A percentile compares a stretch with the other conserved stretches of the same genome.
Conservation (phyloP, 2,113 vertebrate species). For the Ophiodon elongatus region DNA sequence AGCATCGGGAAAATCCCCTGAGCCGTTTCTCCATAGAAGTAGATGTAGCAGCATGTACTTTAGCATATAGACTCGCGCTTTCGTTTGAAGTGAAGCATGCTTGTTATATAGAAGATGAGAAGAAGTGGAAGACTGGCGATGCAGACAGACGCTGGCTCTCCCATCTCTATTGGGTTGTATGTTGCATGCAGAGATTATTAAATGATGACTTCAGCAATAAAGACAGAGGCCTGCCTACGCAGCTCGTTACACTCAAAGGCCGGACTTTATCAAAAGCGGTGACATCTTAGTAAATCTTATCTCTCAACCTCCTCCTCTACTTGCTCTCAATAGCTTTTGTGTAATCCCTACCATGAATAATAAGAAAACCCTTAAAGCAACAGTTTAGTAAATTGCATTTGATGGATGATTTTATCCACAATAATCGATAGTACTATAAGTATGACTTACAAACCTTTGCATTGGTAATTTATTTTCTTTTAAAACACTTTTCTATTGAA, state of each 20-base stretch:
- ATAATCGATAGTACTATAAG: background rate
- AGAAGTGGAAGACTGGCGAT: background rate
- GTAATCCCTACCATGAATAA: background rate
- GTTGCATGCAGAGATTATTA: conserved; percentile 48
- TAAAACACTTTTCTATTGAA: background rate
- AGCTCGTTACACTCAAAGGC: conserved; percentile 1
- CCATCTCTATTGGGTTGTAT: conserved; percentile 10
- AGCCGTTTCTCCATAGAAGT: conserved; percentile 11
- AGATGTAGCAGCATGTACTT: conserved; percentile 10
- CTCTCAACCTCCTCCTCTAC: background rate
- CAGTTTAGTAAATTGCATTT: background rate
- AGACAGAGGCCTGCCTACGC: conserved; percentile 27
- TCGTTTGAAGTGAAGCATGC: conserved; percentile 29
- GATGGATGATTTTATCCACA: background rate
- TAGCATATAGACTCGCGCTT: conserved; percentile 23
- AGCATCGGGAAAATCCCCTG: background rate
- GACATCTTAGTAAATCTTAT: background rate
- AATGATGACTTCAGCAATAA: conserved; percentile 55
- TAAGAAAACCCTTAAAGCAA: background rate
- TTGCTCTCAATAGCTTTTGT: background rate
- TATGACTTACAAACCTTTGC: background rate
- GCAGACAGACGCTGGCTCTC: conserved; percentile 20
- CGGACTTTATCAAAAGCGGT: conserved; percentile 29
- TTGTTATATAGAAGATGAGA: conserved; percentile 29
- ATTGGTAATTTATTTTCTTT: background rate